Percentiles rank a stretch among this genome's conserved stretches.
Evolutionary conservation across 1,140 invertebrate genomes (phyloP).

Genomic region (Pygmarrhopalites habei): DNA sequence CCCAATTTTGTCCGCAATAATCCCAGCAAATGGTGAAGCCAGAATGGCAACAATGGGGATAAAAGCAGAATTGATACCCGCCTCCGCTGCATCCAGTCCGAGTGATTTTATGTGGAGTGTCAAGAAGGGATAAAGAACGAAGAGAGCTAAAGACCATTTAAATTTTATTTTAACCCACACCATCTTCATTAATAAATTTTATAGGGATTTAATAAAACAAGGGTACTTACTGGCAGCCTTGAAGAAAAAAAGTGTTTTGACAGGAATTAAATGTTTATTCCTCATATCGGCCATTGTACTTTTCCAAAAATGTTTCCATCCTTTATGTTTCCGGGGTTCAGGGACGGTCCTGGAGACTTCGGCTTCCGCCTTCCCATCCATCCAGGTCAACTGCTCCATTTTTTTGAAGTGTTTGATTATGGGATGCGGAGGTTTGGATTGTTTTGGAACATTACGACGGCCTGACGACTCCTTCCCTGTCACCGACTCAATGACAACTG

Average conservation of each 20-base stretch:
- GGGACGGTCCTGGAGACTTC: not conserved
- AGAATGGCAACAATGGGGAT: constrained; percentile 68
- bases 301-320: constrained; percentile 34
- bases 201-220: too few species aligned
- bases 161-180: too few species aligned
- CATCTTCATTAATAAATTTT: not conserved
- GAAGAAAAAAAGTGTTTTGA: constrained; percentile 68
- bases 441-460: too few species aligned
- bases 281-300: constrained; percentile 61
- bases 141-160: constrained; percentile 51
- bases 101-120: constrained; percentile 77
- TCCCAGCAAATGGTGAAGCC: constrained; percentile 67
- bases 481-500: too few species aligned
- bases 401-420: too few species aligned
- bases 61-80: constrained; percentile 75
- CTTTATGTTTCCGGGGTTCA: not conserved
- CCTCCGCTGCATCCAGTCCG: constrained; percentile 73
- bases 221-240: constrained; percentile 64
- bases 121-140: constrained; percentile 72
- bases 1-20: constrained; percentile 69
- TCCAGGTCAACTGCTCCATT: not conserved
- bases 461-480: too few species aligned
- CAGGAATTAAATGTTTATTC: constrained; percentile 60
- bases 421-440: too few species aligned
- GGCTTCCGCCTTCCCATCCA: not conserved